Base-by-base conservation (phyloP, 2,888 invertebrate species). In the Petrophora chlorosata region DNA sequence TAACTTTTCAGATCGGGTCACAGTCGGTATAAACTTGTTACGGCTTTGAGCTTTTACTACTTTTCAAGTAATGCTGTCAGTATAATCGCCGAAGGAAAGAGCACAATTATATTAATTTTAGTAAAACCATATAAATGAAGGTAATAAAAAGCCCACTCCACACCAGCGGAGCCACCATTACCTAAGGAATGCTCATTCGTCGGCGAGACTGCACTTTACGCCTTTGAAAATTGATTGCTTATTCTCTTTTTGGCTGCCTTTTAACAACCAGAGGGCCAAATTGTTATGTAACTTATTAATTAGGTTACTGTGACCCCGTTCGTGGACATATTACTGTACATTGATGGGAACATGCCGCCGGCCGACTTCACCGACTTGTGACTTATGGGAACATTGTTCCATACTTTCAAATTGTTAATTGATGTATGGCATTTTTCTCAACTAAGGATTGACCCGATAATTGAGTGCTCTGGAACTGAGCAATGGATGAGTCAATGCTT, bases 201-300 rank as follows among this genome's bases (percentile, higher is more conserved):
- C 69, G 73, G 59, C 67, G 66, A 61, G 74, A 61, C 72, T 72
- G 65, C 79, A 80, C 80, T 82, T 82, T 79, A 71, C 82, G 81
- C 79, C 80, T 70, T 69, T 68, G 63, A 67, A 73, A 81, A 79
- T 76, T 77, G 78, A 82, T 82, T 74, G 76, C 71, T 72, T 73
- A 66, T 73, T 73, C 73, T 75, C 62, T 67, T 74, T 76, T 74
- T 70, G 70, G 68, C 55, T 66, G 67, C 69, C 65, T 77, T 73
- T 76, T 79, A 80, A 77, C 75, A 74, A 68, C 68, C 63, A 59
- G 61, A 62, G 58, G 48, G 53, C 67, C 62, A 70, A 80, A 76
- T 73, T 73, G 70, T 74, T 75, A 64, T 70, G 73, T 73, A 65
- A 69, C 69, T 74, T 74, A 73, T 73, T 75, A 74, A 79, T 78